A percentile compares a stretch with the other conserved stretches of the same genome.
phyloP scores from a whole-genome alignment of 1,140 invertebrate species.

The Drosophila kurseongensis region DNA sequence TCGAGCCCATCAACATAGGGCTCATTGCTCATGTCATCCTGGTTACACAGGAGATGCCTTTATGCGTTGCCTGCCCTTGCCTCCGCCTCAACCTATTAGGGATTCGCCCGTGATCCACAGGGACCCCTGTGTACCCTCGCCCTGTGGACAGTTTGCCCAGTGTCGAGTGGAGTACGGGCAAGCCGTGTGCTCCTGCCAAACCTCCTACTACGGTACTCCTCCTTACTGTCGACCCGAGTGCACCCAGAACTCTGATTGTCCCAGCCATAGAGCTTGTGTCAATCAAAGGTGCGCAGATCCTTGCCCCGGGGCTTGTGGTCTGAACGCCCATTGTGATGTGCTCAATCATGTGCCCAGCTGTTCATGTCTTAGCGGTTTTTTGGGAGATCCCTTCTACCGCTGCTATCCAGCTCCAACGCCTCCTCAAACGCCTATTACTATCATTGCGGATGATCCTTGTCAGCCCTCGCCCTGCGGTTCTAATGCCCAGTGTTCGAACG shows the following conservation, averaged over 20 bases:
- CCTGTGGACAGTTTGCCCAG: constrained; percentile 89
- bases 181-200: constrained; percentile 89
- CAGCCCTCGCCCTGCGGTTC: constrained; percentile 91
- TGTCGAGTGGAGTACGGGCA: constrained; percentile 85
- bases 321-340: constrained; percentile 90
- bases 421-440: constrained; percentile 86
- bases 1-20: constrained; percentile 90
- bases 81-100: constrained; percentile 84
- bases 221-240: constrained; percentile 91
- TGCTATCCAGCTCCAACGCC: constrained; percentile 85
- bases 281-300: constrained; percentile 93
- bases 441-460: constrained; percentile 89
- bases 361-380: constrained; percentile 88
- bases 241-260: constrained; percentile 89
- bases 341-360: constrained; percentile 91
- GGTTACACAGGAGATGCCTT: constrained; percentile 92
- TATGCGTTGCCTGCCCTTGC: constrained; percentile 88
- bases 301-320: constrained; percentile 91
- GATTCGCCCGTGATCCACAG: constrained; percentile 85
- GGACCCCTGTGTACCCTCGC: constrained; percentile 89
- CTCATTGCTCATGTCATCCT: constrained; percentile 90
- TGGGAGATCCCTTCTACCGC: constrained; percentile 87
- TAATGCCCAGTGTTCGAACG: constrained; percentile 89
- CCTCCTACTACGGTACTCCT: constrained; percentile 89
- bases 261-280: constrained; percentile 89